A percentile compares a stretch with the other conserved stretches of the same genome.
Conservation (phyloP, 2,113 vertebrate genomes). For the Ivindomyrus marchei region DNA sequence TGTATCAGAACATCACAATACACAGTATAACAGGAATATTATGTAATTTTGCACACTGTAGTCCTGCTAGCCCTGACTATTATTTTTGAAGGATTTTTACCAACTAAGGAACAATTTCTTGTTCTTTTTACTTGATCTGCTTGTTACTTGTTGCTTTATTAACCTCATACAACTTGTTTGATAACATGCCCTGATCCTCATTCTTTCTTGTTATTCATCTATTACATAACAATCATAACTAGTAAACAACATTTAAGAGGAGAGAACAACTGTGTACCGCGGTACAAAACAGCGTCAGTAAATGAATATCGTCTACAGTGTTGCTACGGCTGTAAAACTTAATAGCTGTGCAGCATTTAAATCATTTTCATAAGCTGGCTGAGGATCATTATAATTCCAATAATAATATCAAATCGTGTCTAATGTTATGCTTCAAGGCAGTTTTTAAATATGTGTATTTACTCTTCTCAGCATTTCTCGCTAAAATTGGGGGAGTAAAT, state of each 20-base stretch:
- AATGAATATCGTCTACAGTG: background rate
- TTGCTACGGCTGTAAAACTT: background rate
- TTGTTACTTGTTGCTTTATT: background rate
- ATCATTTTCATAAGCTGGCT: background rate
- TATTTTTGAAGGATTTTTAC: background rate
- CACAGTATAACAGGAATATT: background rate
- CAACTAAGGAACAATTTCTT: background rate
- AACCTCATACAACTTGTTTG: background rate
- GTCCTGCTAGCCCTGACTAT: background rate
- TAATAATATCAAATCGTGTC: constrained; percentile 1
- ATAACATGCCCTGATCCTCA: background rate
- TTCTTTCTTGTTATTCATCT: background rate
- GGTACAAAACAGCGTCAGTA: background rate
- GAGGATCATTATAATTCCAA: background rate
- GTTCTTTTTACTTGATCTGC: background rate
- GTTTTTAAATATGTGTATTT: background rate
- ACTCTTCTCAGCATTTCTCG: background rate
- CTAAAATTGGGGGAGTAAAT: background rate
- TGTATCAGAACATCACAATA: background rate
- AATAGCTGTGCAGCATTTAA: background rate
- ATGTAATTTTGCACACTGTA: background rate
- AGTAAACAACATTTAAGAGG: background rate
- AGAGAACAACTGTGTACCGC: background rate
- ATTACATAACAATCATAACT: background rate
- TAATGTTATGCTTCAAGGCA: background rate